Conservation (phyloP, 2,797 vertebrate genomes). For the Cetoscarus ocellatus region DNA sequence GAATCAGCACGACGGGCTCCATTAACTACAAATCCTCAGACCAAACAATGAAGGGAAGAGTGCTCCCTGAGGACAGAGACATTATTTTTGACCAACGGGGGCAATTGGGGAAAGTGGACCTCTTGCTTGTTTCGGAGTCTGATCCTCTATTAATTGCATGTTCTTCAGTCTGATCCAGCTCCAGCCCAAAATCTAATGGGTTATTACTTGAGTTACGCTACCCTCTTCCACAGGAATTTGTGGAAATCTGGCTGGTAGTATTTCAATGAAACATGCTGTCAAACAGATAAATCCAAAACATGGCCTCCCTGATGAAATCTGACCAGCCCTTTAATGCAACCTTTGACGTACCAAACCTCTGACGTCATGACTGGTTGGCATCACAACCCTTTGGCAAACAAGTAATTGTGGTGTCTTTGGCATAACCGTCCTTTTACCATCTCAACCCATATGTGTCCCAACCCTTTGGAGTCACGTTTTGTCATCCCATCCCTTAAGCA, state of each 20-base stretch:
- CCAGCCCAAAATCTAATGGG: neutral
- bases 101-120: neutral
- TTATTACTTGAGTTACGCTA: neutral
- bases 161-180: neutral
- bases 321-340: neutral
- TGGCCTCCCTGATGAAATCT: neutral
- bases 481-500: too few relatives aligned
- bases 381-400: too few relatives aligned
- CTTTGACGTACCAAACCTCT: neutral
- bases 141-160: neutral
- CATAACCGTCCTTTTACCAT: too few relatives aligned
- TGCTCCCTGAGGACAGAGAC: conserved; percentile 10
- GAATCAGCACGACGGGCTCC: conserved; percentile 31
- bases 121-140: neutral
- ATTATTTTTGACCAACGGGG: neutral
- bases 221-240: neutral
- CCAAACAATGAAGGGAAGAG: conserved; percentile 26
- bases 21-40: conserved; percentile 41
- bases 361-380: too few relatives aligned
- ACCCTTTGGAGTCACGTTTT: too few relatives aligned
- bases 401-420: too few relatives aligned
- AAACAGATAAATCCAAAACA: neutral
- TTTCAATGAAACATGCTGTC: neutral
- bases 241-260: neutral
- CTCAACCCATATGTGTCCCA: too few relatives aligned